A percentile compares a stretch with the other conserved stretches of the same genome.
Evolutionary conservation across 2,888 invertebrate species (phyloP).

Genomic region (Orthosia cruda): DNA sequence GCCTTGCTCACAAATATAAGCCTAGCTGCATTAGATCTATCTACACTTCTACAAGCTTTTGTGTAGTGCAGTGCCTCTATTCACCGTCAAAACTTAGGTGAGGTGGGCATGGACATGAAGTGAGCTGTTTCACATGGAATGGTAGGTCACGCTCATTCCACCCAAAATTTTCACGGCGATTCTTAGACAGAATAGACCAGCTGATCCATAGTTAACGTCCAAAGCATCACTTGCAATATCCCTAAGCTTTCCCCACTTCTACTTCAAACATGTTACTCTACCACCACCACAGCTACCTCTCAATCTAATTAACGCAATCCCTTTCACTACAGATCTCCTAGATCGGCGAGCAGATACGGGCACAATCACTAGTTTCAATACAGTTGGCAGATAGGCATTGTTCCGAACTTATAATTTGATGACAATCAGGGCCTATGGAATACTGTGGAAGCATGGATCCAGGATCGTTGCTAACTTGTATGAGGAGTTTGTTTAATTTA

Average conservation of each 20-base stretch:
- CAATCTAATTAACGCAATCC: constrained; percentile 54
- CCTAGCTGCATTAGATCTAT: too few species aligned
- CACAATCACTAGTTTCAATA: constrained; percentile 67
- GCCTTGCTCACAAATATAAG: too few species aligned
- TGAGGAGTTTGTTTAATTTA: constrained; percentile 32
- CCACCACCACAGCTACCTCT: background rate
- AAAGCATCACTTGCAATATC: background rate
- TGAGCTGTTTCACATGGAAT: too few species aligned
- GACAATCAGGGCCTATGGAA: constrained; percentile 50
- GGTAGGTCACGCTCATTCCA: too few species aligned
- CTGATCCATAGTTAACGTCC: background rate
- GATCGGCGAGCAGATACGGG: constrained; percentile 62
- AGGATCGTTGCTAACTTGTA: constrained; percentile 10
- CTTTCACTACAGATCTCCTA: constrained; percentile 50
- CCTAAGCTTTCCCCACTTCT: background rate
- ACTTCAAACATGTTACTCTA: background rate
- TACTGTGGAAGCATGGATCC: constrained; percentile 1
- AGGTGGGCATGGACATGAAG: too few species aligned
- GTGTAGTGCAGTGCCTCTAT: too few species aligned
- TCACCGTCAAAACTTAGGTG: too few species aligned
- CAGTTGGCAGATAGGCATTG: constrained; percentile 53
- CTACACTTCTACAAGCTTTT: too few species aligned
- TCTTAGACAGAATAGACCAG: too few species aligned
- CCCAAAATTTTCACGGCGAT: too few species aligned
- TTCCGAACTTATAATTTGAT: constrained; percentile 70